Percentiles rank a stretch among this genome's conserved stretches.
phyloP scores from a whole-genome alignment of 2,888 invertebrate genomes.

The Eupithecia subfuscata region DNA sequence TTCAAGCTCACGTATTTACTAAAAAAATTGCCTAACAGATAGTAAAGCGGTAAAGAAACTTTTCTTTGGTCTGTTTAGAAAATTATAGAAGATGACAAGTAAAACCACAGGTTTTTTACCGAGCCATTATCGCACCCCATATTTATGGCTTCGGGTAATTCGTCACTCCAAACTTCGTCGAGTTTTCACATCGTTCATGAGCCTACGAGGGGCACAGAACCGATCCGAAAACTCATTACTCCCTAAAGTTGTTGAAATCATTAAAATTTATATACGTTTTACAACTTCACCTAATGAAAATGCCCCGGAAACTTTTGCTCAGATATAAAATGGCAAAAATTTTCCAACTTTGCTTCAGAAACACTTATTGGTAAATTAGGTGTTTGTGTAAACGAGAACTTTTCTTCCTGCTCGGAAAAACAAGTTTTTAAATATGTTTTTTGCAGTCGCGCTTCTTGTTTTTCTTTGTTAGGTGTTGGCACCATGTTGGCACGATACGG shows the following conservation, averaged over 20 bases:
- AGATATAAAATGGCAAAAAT: conserved; percentile 49
- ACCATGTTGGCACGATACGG: neutral
- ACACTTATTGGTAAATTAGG: conserved; percentile 46
- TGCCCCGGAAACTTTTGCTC: conserved; percentile 57
- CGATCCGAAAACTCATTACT: conserved; percentile 67
- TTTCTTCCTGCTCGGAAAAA: conserved; percentile 34
- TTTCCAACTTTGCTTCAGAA: conserved; percentile 41
- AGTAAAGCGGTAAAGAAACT: neutral
- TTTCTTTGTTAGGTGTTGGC: conserved; percentile 22
- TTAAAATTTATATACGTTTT: conserved; percentile 73
- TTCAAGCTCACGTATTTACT: no score
- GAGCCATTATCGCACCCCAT: conserved; percentile 48
- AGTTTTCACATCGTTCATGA: conserved; percentile 57
- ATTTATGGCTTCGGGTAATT: conserved; percentile 54
- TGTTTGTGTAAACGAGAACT: conserved; percentile 40
- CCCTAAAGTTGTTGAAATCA: conserved; percentile 69
- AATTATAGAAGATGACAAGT: neutral
- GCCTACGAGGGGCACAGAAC: conserved; percentile 46
- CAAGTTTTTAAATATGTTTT: conserved; percentile 32
- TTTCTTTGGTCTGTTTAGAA: neutral
- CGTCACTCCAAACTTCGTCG: conserved; percentile 55
- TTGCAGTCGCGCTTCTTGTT: conserved; percentile 5
- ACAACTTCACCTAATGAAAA: conserved; percentile 69
- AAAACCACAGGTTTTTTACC: conserved; percentile 9
- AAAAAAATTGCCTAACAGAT: neutral